Evolutionary conservation across 2,797 vertebrate species (phyloP), one percentile per base, ranked within the genome.

Genomic region (Salarias fasciatus): DNA sequence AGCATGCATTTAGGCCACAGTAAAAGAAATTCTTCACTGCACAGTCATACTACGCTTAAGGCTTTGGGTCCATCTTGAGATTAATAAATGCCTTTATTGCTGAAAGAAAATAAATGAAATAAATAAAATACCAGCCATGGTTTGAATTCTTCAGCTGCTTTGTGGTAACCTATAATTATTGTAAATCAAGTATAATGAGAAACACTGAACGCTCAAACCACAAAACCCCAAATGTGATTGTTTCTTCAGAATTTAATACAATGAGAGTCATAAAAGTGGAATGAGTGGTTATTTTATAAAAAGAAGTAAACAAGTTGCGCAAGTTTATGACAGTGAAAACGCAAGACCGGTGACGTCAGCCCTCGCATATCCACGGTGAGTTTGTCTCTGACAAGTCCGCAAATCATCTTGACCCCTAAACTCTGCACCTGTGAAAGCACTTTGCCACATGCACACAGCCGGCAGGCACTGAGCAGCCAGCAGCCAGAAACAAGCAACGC

Each of bases 371-470:
- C 48, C 53, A 52, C 63, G 59, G 66, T 70, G 36, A 46, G 11
- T 47, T 14, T 30, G 33, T 24, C 30, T 60, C 66, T 57, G 65
- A 75, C 63, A 49, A 37, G 58, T 66, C 61, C 40, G 75, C 77
- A 81, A 85, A 85, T 86, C 73, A 54, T 65, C 51, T 44, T n/a
- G 8, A 62, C 63, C 59, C 37, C 6, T 5, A 7, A n/a, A 49
- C 36, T 47, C 40, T 61, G 49, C 82, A 83, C 80, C 80, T 88
- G 88, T 68, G 53, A 75, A 83, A 83, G 57, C 55, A 38, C 30
- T 77, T 54, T 56, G 14, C 28, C 43, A 35, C 50, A 58, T 40
- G 53, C 69, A 51, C 64, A 5, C 43, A 60, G 69, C 79, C 49
- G 2, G 29, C 49, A 47, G 74, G 63, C 71, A 69, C 18, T 12